Evolutionary conservation across 2,113 vertebrate genomes (phyloP).

Genomic region (Peromyscus polionotus): DNA sequence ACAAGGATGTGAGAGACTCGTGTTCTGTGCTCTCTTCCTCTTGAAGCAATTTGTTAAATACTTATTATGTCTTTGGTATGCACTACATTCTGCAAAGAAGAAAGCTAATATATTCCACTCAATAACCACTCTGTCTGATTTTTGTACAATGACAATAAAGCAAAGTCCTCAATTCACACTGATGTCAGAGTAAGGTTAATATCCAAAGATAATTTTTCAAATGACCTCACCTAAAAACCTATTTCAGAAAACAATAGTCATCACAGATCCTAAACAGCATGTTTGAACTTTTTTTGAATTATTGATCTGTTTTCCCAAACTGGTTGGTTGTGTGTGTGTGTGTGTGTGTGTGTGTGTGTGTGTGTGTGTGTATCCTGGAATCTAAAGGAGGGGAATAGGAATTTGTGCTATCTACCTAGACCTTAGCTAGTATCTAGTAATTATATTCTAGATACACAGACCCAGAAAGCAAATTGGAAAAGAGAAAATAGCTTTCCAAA

Average conservation of each 20-base stretch:
- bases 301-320: background rate
- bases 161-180: background rate
- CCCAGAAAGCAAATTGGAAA: background rate
- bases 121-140: background rate
- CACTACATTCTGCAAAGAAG: background rate
- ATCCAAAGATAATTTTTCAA: background rate
- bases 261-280: background rate
- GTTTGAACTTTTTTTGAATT: background rate
- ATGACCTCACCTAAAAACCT: background rate
- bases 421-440: background rate
- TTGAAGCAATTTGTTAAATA: background rate
- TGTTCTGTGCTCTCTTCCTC: background rate
- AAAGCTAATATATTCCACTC: background rate
- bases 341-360: background rate
- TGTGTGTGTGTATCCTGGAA: background rate
- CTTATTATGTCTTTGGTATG: background rate
- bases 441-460: background rate
- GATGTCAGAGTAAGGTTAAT: background rate
- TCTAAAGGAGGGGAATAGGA: background rate
- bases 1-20: background rate
- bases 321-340: background rate
- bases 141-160: constrained; percentile 31
- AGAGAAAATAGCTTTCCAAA: background rate
- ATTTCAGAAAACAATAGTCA: background rate
- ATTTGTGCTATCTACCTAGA: background rate